phyloP scores from a whole-genome alignment of 2,888 invertebrate species.

The Limnephilus lunatus region DNA sequence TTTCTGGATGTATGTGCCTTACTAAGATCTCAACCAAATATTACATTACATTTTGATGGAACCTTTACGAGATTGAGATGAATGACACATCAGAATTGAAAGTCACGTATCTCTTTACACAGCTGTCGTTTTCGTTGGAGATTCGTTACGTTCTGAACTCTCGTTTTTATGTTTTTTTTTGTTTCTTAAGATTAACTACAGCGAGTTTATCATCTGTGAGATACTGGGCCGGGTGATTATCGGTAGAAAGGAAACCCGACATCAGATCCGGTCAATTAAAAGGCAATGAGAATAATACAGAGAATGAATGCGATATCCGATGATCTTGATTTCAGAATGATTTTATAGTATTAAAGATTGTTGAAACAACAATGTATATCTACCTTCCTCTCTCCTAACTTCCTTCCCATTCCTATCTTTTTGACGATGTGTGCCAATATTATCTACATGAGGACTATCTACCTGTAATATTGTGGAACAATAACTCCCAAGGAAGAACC shows the following conservation, averaged over 20 bases:
- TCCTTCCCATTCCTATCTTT: too few species aligned
- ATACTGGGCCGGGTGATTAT: background rate
- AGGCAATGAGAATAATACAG: background rate
- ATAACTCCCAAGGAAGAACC: too few species aligned
- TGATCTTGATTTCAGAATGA: background rate
- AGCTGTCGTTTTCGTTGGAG: background rate
- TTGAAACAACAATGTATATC: too few species aligned
- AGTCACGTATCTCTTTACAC: background rate
- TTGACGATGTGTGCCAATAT: too few species aligned
- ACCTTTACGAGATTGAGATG: background rate
- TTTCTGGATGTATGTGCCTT: background rate
- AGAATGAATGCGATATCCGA: background rate
- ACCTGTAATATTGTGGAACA: too few species aligned
- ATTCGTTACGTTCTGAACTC: background rate
- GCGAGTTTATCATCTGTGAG: background rate
- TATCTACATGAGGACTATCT: too few species aligned
- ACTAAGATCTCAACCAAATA: background rate
- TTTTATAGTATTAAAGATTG: background rate
- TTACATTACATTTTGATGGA: background rate
- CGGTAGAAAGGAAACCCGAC: background rate
- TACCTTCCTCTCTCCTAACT: too few species aligned
- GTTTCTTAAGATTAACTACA: background rate
- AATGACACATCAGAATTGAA: background rate
- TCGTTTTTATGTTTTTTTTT: background rate
- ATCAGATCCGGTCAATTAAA: slow-evolving; percentile 2